Evolutionary conservation across 2,888 invertebrate species (phyloP).

Genomic region (Temnothorax ravouxi): DNA sequence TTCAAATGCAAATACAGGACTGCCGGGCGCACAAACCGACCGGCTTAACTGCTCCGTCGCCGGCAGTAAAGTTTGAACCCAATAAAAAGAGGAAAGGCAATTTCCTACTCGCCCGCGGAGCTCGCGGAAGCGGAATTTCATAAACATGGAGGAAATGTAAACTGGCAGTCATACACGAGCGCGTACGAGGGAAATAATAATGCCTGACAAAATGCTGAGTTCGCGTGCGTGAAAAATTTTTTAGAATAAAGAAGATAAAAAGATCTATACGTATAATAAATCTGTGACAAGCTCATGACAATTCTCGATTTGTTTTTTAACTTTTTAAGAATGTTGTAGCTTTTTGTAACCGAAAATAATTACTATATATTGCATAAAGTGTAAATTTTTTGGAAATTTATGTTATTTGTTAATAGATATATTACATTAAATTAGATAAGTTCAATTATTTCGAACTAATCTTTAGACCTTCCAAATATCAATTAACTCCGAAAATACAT

Average conservation of each 20-base stretch:
- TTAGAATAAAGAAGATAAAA: not conserved
- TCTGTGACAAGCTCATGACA: no score
- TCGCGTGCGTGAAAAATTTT: not conserved
- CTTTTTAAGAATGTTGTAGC: not conserved
- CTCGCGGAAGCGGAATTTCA: slow-evolving; percentile 53
- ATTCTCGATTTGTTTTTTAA: not conserved
- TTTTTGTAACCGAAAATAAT: not conserved
- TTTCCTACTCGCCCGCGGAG: slow-evolving; percentile 44
- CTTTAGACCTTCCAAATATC: not conserved
- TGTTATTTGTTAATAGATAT: not conserved
- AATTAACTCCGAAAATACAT: not conserved
- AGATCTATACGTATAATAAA: not conserved
- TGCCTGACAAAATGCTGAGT: not conserved
- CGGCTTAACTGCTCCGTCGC: slow-evolving; percentile 56
- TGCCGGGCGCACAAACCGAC: slow-evolving; percentile 62
- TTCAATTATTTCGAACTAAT: not conserved
- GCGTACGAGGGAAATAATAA: slow-evolving; percentile 20
- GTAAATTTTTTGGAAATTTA: not conserved
- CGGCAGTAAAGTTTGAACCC: slow-evolving; percentile 53
- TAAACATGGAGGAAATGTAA: slow-evolving; percentile 43
- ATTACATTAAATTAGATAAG: not conserved
- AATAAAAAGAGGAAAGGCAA: slow-evolving; percentile 53
- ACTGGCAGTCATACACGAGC: slow-evolving; percentile 1
- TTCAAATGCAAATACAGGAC: slow-evolving; percentile 72
- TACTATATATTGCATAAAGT: not conserved